Base-by-base conservation (phyloP, 2,797 vertebrate genomes). In the Myotis planiceps region DNA sequence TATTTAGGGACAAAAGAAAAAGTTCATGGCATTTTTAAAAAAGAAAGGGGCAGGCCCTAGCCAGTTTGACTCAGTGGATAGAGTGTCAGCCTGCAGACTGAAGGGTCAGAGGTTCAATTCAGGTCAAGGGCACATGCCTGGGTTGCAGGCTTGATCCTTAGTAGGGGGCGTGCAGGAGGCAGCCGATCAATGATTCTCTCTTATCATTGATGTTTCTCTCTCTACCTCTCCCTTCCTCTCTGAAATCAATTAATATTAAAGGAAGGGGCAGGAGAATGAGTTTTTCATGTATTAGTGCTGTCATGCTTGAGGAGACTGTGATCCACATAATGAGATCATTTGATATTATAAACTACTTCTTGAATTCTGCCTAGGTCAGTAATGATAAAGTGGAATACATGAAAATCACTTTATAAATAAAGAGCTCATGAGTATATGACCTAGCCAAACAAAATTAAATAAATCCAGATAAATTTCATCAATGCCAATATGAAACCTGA, bases 1-100 rank as follows among this genome's bases (percentile, higher is more conserved):
- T 95, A 95, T 83, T 96, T 93, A 90, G 78, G 97, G 42, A 90
- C 14, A 72, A 88, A 96, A 87, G 29, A 15, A 3, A 32, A 53
- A 92, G 27, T 51, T 16, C 16, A 45, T 32, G 3, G 4, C 79
- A 27, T 79, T 90, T 88, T 94, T 74, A 0, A 66, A 66, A 66
- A 66, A 66, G 63, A n/a, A 19, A 66, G 8, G 15, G n/a, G 6
- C 4, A 79, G 16, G 27, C 27, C 27, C 58, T 29, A 60, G 12
- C 5, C 58, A 60, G 58, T 60, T 60, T 60, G 27, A 5, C 58
- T 29, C 58, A 29, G 25, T 60, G 58, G 27, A 3, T 60, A 29
- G 27, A 60, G 58, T 5, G 5, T 29, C 25, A 29, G 27, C 27
- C 58, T 60, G 58, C 27, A 60, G 58, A 60, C 27, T 60, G 27